Base-by-base conservation (phyloP, 1,140 invertebrate species). In the Tachypleus tridentatus region DNA sequence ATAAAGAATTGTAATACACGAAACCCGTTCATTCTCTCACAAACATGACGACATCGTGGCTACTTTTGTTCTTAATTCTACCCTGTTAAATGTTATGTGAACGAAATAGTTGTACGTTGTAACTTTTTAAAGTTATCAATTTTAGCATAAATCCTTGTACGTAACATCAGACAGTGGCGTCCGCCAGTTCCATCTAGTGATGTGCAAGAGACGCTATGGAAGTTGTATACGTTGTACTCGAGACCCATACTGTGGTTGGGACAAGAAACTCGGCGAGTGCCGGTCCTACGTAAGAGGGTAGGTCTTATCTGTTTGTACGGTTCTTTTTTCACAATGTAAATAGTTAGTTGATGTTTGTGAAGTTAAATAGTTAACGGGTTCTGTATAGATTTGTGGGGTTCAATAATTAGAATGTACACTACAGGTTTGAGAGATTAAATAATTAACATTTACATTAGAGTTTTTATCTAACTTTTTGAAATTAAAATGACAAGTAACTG, bases 211-310 rank as follows among this genome's bases (percentile, higher is more conserved):
- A 50, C 83, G 89, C 64, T 91, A 92, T 77, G 88, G 91, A 78
- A 91, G 86, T 74, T 93, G 91, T 75, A 82, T 91, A 62, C 82
- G 88, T 48, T 93, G 90, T 77, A 87, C 91, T 48, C 84, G 86
- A 70, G 91, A 93, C 79, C 91, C 90, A 0, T 93, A 93, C 75
- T 93, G 91, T 74, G 91, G 90, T 10, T 93, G 91, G 91, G 89
- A 93, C 73, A 85, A 88, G 70, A 88, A 92, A 66, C 82, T 83
- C n/a, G 86, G 85, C 65, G 84, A 84, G 51, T 93, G 91, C 77
- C 84, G 86, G 70, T 86, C 89, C 9, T 92, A 91, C 72, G 79
- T 83, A 71, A 84, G 86, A 64, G 89, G 88, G 87, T 89, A 80
- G 81, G 77, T 79, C n/a, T 9, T 9, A 50, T 5, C 11, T 60